Evolutionary conservation across 2,888 invertebrate genomes (phyloP), one percentile per base, ranked within the genome.

Genomic region (Leptinotarsa rubiginosa): DNA sequence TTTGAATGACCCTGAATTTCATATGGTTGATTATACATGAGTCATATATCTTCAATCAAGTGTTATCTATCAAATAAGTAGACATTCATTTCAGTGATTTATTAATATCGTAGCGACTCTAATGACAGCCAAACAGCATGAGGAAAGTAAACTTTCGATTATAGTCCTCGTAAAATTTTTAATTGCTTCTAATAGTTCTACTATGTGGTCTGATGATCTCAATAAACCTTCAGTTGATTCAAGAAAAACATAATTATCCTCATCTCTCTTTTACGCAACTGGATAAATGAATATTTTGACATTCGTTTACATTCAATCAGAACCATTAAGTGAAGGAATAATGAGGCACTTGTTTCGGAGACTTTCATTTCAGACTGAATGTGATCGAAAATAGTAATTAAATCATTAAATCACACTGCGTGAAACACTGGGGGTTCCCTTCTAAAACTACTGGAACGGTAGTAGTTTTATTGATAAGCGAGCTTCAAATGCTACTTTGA

Each of bases 91-190:
- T 22, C 20, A 20, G 56, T 56, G 3, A 56, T 56, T 56, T 20
- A 56, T 15, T 10, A 41, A 12, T 41, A 41, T 2, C 41, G 41
- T 41, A 41, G 41, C 41, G 41, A 41, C 41, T 41, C 41, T 41
- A 41, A 41, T 41, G 41, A 41, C 41, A 31, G 31, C 7, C 31
- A 31, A 31, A 31, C 25, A 10, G 62, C 25, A 41, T n/a, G 31
- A 31, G n/a, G n/a, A 62, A n/a, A 31, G 25, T n/a, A 16, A 62
- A 25, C 62, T 62, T 62, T 62, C 62, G 62, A 62, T 62, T 62
- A 31, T 62, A 62, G 12, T 62, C 62, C 25, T n/a, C 62, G 41
- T 16, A n/a, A 62, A 62, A n/a, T 62, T 10, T 31, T 41, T 31
- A 62, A 62, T 22, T 56, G 56, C 56, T 56, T 56, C 22, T 15